A percentile compares a stretch with the other conserved stretches of the same genome.
These are phyloP conservation scores for Brotogeris chrysoptera DNA, from an alignment of 2,797 vertebrate species.

Conservation along the genomic window DNA sequence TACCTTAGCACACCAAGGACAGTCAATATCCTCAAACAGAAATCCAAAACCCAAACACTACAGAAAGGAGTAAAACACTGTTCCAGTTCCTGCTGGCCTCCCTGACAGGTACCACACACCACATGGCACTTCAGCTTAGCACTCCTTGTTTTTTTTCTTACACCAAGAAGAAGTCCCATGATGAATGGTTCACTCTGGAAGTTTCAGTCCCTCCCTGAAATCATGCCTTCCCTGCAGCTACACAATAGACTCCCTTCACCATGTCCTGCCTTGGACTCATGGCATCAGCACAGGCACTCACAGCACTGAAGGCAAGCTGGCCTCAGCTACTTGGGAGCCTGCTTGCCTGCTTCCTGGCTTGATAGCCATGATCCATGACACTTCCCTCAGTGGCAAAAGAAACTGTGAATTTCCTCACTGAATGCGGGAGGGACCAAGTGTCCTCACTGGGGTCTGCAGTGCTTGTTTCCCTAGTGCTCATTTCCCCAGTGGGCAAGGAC, in stretches of 20 bases:
- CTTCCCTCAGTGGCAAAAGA: not conserved
- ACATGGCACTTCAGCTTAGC: not conserved
- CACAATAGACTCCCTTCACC: rapidly evolving
- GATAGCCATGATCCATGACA: rapidly evolving
- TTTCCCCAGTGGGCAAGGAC: not conserved
- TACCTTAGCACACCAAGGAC: not conserved
- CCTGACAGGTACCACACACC: not conserved
- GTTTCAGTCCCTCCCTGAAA: not conserved
- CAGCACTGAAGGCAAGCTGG: not conserved
- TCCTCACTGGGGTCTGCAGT: not conserved
- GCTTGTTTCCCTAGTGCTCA: not conserved
- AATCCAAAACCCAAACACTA: not conserved
- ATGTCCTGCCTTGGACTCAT: rapidly evolving
- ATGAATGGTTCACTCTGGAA: not conserved
- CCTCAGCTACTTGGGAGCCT: not conserved
- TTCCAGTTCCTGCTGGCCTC: not conserved
- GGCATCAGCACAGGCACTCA: not conserved
- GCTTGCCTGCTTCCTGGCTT: not conserved
- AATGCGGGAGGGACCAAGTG: not conserved
- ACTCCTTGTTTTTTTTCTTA: not conserved
- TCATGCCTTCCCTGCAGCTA: rapidly evolving
- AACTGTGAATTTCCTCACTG: not conserved
- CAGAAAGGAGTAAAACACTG: not conserved
- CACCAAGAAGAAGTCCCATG: rapidly evolving
- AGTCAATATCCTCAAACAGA: not conserved